Conservation (phyloP, 2,797 vertebrate species). For the Cuniculus paca region DNA sequence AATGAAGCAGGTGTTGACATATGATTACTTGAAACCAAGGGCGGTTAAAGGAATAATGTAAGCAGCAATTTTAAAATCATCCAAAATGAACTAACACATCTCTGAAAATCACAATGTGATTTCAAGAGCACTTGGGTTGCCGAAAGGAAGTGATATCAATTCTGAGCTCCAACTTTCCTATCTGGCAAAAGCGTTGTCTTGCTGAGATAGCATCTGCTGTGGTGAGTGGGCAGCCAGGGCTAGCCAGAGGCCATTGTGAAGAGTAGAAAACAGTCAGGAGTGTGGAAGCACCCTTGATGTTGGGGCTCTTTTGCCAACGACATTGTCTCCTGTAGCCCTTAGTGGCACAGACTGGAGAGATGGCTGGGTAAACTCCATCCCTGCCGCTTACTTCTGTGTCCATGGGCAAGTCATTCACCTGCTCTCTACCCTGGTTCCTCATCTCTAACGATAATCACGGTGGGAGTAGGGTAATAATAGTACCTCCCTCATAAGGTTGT, state of each 20-base stretch:
- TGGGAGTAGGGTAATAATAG: background rate
- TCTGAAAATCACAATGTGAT: conserved; percentile 66
- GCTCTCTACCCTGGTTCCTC: background rate
- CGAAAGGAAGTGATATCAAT: conserved; percentile 64
- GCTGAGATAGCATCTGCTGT: conserved; percentile 65
- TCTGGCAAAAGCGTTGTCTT: conserved; percentile 70
- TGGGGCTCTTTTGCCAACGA: background rate
- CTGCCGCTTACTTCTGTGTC: background rate
- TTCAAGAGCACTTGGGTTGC: conserved; percentile 55
- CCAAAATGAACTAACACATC: conserved; percentile 49
- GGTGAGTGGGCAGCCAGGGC: conserved; percentile 47
- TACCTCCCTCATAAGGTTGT: background rate
- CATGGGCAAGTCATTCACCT: background rate
- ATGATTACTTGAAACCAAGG: background rate
- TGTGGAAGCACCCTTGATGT: background rate
- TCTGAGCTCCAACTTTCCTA: conserved; percentile 53
- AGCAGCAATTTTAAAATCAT: conserved; percentile 66
- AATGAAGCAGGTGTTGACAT: background rate
- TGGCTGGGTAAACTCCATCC: background rate
- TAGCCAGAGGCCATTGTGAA: conserved; percentile 40
- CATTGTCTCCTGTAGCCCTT: background rate
- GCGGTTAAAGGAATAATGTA: background rate
- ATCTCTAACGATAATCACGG: background rate
- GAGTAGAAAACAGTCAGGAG: conserved; percentile 63
- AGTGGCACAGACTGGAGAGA: background rate